Percentiles rank a stretch among this genome's conserved stretches.
phyloP scores from a whole-genome alignment of 2,113 vertebrate species.

The Sterrhoptilus dennistouni region DNA sequence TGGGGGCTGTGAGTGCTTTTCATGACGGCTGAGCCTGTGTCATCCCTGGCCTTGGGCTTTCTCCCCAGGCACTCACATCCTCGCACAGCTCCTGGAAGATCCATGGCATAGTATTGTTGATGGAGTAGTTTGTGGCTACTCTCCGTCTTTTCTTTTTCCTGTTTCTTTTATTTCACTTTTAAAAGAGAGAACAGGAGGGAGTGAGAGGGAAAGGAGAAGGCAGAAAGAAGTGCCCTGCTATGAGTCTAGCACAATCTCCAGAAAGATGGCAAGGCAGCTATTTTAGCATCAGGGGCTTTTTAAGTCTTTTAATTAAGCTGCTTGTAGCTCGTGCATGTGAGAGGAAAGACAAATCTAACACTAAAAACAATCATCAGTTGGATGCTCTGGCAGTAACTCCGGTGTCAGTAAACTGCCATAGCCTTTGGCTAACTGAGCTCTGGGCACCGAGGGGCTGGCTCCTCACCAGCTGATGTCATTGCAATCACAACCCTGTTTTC shows the following conservation, averaged over 20 bases:
- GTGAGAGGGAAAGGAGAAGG: neutral
- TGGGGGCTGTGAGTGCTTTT: conserved; percentile 41
- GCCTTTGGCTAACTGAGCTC: neutral
- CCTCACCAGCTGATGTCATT: conserved; percentile 4
- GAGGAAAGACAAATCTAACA: neutral
- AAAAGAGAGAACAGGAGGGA: neutral
- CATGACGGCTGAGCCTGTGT: neutral
- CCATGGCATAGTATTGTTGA: neutral
- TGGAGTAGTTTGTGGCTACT: neutral
- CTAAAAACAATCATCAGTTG: neutral
- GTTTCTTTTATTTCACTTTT: neutral
- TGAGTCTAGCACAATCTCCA: neutral
- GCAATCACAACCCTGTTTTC: neutral
- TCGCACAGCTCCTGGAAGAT: neutral
- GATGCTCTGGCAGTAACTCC: neutral
- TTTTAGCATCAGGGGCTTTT: neutral
- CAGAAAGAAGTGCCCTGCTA: neutral
- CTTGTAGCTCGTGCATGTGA: neutral
- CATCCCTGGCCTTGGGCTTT: conserved; percentile 18
- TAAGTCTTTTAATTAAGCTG: conserved; percentile 13
- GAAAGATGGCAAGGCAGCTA: neutral
- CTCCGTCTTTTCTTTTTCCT: neutral
- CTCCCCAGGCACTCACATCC: neutral
- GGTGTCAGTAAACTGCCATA: neutral
- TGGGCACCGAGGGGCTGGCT: neutral